phyloP scores from a whole-genome alignment of 1,140 invertebrate genomes.

The Calycopis cecrops region DNA sequence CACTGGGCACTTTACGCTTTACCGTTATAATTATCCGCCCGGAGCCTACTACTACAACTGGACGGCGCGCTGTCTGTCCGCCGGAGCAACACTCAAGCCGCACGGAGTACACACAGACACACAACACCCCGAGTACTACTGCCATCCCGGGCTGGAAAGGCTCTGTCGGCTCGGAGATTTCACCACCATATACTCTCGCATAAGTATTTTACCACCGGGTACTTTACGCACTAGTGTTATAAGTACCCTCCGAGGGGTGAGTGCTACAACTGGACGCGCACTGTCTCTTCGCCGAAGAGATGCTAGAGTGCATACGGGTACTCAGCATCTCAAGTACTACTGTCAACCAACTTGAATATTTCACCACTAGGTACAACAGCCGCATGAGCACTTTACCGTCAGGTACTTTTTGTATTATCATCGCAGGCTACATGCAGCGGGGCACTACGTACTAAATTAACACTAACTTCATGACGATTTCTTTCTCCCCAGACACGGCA shows the following conservation, averaged over 20 bases:
- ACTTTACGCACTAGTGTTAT: too few species aligned
- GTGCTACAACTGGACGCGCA: too few species aligned
- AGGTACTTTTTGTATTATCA: not conserved
- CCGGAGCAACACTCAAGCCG: constrained; percentile 89
- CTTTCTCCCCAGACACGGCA: constrained; percentile 85
- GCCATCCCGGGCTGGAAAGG: constrained; percentile 71
- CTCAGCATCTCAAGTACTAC: too few species aligned
- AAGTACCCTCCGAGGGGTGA: too few species aligned
- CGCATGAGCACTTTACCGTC: not conserved
- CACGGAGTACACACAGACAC: constrained; percentile 79
- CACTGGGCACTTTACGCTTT: too few species aligned
- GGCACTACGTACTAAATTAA: too few species aligned
- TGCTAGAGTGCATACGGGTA: too few species aligned
- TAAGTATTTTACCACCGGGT: too few species aligned
- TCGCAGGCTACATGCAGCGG: not conserved
- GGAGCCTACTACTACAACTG: constrained; percentile 92
- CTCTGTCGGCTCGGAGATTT: constrained; percentile 83
- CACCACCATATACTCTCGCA: constrained; percentile 54
- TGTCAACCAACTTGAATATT: too few species aligned
- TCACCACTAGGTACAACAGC: too few species aligned
- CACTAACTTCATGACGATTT: too few species aligned
- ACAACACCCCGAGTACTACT: constrained; percentile 72
- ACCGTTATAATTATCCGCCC: constrained; percentile 73
- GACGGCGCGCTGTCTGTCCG: constrained; percentile 88
- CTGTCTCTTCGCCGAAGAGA: too few species aligned